Base-by-base conservation (phyloP, 2,888 invertebrate species). In the Cryptus armator region DNA sequence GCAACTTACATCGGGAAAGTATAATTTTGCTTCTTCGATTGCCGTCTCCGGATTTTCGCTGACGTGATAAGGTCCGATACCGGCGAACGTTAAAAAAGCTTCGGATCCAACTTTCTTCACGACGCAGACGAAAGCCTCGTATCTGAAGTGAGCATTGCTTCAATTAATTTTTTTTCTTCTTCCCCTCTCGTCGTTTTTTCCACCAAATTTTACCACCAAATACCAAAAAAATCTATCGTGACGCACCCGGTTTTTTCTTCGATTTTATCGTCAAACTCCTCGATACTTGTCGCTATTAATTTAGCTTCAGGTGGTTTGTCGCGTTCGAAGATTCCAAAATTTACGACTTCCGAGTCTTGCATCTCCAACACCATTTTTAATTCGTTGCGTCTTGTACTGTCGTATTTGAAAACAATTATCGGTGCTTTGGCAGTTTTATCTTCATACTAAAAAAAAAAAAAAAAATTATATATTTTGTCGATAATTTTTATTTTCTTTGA, bases 21-120 rank as follows among this genome's bases (percentile, higher is more conserved):
- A 93, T 64, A 91, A 85, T 67, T 90, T 88, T 0, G 91, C 90
- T 76, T 93, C 93, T 70, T 93, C 93, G 6, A 89, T 85, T 59
- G 92, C 93, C 24, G 89, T 91, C 68, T 93, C 93, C 0, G 91
- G 90, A 88, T 88, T 93, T 86, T 94, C 93, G 78, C 93, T 94
- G 0, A 94, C 92, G 72, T 94, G 91, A 84, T 92, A 93, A 14
- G 93, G 93, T 9, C 93, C 93, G 44, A 94, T 93, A 1, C 93
- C 93, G 43, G 93, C 93, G 56, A 94, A 94, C 4, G 92, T 91
- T 64, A 94, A 79, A 87, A 93, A 93, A 9, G 92, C 91, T 78
- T 93, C 93, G 3, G 91, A 90, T 46, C 91, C 91, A 44, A 91
- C 85, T 89, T 92, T 93, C 67, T 92, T 93, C 0, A 93, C 91